Percentiles rank a stretch among this genome's conserved stretches.
phyloP scores from a whole-genome alignment of 2,888 invertebrate genomes.

The Calliopum simillimum region DNA sequence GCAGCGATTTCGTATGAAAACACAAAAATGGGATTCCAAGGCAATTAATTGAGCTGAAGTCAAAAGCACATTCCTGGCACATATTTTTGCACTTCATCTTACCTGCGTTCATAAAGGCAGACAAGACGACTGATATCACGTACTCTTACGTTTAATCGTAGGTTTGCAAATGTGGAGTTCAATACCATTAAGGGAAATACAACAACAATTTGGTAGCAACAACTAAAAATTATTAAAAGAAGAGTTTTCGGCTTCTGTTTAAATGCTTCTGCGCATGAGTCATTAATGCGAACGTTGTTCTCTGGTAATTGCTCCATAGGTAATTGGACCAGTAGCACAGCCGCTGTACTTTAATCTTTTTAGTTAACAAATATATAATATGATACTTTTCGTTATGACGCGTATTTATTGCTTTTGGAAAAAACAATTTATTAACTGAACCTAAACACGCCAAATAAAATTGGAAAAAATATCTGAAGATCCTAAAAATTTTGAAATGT shows the following conservation, averaged over 20 bases:
- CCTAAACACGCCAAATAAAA: too few relatives aligned
- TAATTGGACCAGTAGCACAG: not conserved
- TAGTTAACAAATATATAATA: not conserved
- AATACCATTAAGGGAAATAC: constrained; percentile 13
- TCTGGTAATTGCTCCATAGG: not conserved
- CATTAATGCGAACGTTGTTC: not conserved
- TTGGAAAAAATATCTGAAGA: too few relatives aligned
- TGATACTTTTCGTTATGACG: not conserved
- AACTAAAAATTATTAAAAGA: constrained; percentile 15
- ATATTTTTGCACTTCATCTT: constrained; percentile 1
- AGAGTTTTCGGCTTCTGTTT: constrained; percentile 19
- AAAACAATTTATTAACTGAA: too few relatives aligned
- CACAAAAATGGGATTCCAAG: constrained; percentile 8
- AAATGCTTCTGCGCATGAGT: constrained; percentile 5
- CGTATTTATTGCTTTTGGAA: too few relatives aligned
- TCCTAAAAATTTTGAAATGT: too few relatives aligned
- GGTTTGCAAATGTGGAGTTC: not conserved
- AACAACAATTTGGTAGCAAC: constrained; percentile 8
- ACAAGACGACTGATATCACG: constrained; percentile 14
- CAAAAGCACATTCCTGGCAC: not conserved
- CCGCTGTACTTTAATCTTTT: too few relatives aligned
- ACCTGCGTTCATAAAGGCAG: constrained; percentile 5
- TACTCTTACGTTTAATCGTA: not conserved
- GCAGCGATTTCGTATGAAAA: not conserved
- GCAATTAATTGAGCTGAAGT: constrained; percentile 2